Conservation (phyloP, 2,888 invertebrate genomes). For the Cheilosia soror region DNA sequence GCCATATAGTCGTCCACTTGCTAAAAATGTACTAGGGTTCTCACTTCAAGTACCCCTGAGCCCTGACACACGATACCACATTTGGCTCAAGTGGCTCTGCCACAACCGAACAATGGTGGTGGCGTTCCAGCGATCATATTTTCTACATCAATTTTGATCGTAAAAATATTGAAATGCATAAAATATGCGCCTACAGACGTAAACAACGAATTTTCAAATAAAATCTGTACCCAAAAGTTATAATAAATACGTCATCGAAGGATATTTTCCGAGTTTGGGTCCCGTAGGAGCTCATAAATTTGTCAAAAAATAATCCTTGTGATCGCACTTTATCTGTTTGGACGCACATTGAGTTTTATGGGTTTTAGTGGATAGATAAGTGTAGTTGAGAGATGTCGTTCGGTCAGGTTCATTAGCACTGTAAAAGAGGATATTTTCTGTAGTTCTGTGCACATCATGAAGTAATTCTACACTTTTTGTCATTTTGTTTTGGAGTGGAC, state of each 20-base stretch:
- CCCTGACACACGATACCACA: slow-evolving; percentile 35
- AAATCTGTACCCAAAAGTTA: slow-evolving; percentile 20
- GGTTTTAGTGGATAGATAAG: slow-evolving; percentile 34
- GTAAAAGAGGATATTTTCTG: slow-evolving; percentile 14
- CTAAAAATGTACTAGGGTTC: slow-evolving; percentile 36
- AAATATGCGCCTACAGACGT: slow-evolving; percentile 18
- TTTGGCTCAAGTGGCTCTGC: slow-evolving; percentile 10
- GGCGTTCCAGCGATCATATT: slow-evolving; percentile 44
- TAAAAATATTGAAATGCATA: slow-evolving; percentile 39
- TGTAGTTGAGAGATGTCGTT: slow-evolving; percentile 41
- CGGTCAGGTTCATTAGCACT: slow-evolving; percentile 62
- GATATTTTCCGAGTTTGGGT: slow-evolving; percentile 38
- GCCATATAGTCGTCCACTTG: slow-evolving; percentile 58
- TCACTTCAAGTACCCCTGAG: slow-evolving; percentile 29
- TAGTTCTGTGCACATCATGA: background rate
- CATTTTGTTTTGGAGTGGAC: slow-evolving; percentile 47
- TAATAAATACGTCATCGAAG: slow-evolving; percentile 71
- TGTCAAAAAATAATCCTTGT: slow-evolving; percentile 67
- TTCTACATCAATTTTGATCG: slow-evolving; percentile 53
- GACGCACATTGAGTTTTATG: slow-evolving; percentile 36
- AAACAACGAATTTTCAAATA: slow-evolving; percentile 52
- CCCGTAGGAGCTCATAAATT: slow-evolving; percentile 69
- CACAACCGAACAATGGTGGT: background rate
- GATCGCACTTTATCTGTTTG: slow-evolving; percentile 66
- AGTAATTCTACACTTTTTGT: slow-evolving; percentile 67